Evolutionary conservation across 1,140 invertebrate genomes (phyloP), one percentile per base, ranked within the genome.

Genomic region (Agraylea sexmaculata): DNA sequence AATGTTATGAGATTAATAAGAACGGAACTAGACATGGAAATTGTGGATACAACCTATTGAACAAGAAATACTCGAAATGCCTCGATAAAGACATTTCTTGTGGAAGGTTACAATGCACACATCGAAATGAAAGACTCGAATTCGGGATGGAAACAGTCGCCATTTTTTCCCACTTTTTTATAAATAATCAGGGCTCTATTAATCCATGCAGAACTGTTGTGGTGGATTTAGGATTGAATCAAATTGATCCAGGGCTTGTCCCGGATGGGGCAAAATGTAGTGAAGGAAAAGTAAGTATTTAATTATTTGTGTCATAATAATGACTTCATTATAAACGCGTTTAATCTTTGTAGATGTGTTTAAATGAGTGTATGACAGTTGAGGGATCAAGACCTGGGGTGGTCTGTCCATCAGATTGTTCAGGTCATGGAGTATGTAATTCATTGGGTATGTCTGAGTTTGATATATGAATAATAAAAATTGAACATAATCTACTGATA

Each of bases 71-170:
- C 60, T 59, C 70, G 1, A 75, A 70, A 44, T 98, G 94, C 59
- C 58, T 70, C 4, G 57, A 69, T 37, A 73, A 78, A 73, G 77
- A 95, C 64, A 70, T 84, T 1, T 64, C 80, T 27, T 98, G 94
- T 66, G 94, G 94, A 1, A 82, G 93, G 74, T 66, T 98, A 11
- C 92, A 98, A 56, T 99, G 94, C 60, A 75, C 78, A 18, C 90
- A 96, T 58, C 64, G 89, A 32, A 94, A 92, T 59, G 92, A 98
- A 57, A 75, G 82, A 29, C 66, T 97, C 2, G 87, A 94, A 66
- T 97, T 96, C 62, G 94, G 94, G n/a, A 90, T 94, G 78, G 91
- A 95, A 61, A 82, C 83, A 1, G 83, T 90, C 0, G 76, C 90
- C 0, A 78, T 77, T 43, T 61, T 91, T 1, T 80, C 78, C 1